Evolutionary conservation across 2,113 vertebrate genomes (phyloP).

Genomic region (Thamnaconus septentrionalis): DNA sequence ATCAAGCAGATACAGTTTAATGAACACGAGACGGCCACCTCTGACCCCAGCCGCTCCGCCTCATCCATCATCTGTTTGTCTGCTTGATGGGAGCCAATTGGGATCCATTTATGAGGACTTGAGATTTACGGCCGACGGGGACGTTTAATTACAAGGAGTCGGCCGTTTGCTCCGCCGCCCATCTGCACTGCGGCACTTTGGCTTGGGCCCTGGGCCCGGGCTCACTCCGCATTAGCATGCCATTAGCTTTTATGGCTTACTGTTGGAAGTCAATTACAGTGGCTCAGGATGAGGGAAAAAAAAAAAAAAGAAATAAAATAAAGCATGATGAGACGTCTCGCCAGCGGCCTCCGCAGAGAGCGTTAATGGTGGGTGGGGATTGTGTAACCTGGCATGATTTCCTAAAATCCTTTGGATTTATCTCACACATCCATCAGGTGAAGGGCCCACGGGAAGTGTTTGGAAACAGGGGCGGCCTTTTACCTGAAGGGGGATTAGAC

Average conservation of each 20-base stretch:
- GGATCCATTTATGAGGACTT: slow-evolving; percentile 62
- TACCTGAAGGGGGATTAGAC: too few species aligned
- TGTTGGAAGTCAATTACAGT: slow-evolving; percentile 77
- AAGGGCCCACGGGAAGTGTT: too few species aligned
- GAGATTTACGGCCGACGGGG: slow-evolving; percentile 64
- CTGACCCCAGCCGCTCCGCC: slow-evolving; percentile 44
- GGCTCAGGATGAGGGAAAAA: slow-evolving; percentile 50
- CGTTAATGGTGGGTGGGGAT: slow-evolving; percentile 14
- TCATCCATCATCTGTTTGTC: slow-evolving; percentile 64
- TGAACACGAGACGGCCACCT: slow-evolving; percentile 30
- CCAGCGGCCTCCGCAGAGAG: slow-evolving; percentile 34
- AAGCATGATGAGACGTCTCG: slow-evolving; percentile 69
- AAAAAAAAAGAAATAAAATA: slow-evolving; percentile 52
- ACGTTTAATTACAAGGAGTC: slow-evolving; percentile 68
- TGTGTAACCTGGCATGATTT: not conserved
- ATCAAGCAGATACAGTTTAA: slow-evolving; percentile 38
- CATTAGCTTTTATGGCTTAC: slow-evolving; percentile 78
- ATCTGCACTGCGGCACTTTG: slow-evolving; percentile 59
- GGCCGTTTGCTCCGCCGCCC: slow-evolving; percentile 45
- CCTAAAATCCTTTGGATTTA: too few species aligned
- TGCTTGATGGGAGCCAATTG: slow-evolving; percentile 51
- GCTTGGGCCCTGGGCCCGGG: slow-evolving; percentile 66
- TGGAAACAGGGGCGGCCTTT: too few species aligned
- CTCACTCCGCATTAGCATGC: slow-evolving; percentile 73
- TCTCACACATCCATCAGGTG: too few species aligned